phyloP scores from a whole-genome alignment of 2,888 invertebrate species.

The Drosophila rubida region DNA sequence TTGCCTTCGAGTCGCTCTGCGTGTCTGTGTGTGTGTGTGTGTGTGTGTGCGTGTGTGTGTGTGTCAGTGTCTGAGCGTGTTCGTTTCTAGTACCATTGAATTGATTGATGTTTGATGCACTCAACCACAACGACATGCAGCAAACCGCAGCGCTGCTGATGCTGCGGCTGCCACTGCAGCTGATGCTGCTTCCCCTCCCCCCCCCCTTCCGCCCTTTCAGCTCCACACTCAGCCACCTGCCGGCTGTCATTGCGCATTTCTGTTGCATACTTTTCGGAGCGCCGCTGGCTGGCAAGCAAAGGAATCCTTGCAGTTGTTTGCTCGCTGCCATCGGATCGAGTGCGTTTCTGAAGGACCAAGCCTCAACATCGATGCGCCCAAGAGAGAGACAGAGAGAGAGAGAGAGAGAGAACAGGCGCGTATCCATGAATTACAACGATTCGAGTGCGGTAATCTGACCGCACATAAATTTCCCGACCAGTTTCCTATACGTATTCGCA shows the following conservation, averaged over 20 bases:
- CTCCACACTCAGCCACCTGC: constrained; percentile 14
- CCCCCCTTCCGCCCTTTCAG: neutral
- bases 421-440: constrained; percentile 69
- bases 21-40: constrained; percentile 25
- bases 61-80: constrained; percentile 32
- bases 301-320: constrained; percentile 47
- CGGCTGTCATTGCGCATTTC: constrained; percentile 67
- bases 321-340: neutral
- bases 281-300: constrained; percentile 43
- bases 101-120: constrained; percentile 80
- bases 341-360: constrained; percentile 26
- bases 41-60: constrained; percentile 12
- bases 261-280: constrained; percentile 66
- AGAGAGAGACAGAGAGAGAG: neutral
- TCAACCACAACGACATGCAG: constrained; percentile 77
- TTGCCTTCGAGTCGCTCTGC: constrained; percentile 16
- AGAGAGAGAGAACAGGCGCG: constrained; percentile 1
- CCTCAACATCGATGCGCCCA: constrained; percentile 29
- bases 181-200: constrained; percentile 12
- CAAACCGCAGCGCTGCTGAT: constrained; percentile 68
- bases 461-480: constrained; percentile 74
- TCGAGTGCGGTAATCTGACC: constrained; percentile 78
- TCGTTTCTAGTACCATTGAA: constrained; percentile 72
- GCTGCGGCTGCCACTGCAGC: constrained; percentile 37
- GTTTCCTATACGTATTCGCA: constrained; percentile 58